These are phyloP conservation scores for Laupala kohalensis DNA, from an alignment of 1,140 invertebrate genomes.

Conservation along the genomic window DNA sequence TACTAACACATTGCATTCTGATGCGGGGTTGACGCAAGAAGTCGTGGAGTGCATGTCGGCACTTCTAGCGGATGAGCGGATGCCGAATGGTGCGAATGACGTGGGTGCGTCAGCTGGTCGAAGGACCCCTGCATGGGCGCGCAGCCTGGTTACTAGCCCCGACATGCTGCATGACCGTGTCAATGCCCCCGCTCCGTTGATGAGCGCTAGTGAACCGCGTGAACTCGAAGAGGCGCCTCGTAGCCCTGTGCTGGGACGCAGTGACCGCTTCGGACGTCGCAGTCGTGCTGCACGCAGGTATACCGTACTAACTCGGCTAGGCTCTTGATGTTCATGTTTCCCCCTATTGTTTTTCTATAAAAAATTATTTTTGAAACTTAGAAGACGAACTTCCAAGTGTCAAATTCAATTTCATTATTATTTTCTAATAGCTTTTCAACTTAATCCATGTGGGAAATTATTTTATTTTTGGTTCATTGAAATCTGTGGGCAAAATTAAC, in stretches of 20 bases:
- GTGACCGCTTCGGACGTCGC: not conserved
- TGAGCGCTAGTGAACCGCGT: constrained; percentile 4
- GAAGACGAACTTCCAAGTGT: too few relatives aligned
- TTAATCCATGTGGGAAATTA: too few relatives aligned
- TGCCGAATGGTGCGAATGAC: not conserved
- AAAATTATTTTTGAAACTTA: too few relatives aligned
- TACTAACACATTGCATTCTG: not conserved
- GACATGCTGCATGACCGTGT: constrained; percentile 4
- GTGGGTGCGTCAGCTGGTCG: too few relatives aligned
- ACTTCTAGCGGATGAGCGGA: constrained; percentile 22
- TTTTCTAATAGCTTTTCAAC: too few relatives aligned
- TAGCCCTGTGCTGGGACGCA: not conserved
- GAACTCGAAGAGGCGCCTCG: not conserved
- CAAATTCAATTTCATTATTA: too few relatives aligned
- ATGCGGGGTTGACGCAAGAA: constrained; percentile 16
- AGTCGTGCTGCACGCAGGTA: not conserved
- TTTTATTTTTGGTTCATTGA: too few relatives aligned
- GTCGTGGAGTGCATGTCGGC: constrained; percentile 19
- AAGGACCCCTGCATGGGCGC: constrained; percentile 5
- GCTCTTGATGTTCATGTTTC: too few relatives aligned
- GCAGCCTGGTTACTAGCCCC: constrained; percentile 16
- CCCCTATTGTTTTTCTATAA: too few relatives aligned
- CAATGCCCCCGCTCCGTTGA: constrained; percentile 8
- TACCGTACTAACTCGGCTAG: too few relatives aligned
- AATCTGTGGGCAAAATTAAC: too few relatives aligned